These are phyloP conservation scores for Phoxinus dragarum DNA, from an alignment of 2,797 vertebrate species.

Conservation along the genomic window DNA sequence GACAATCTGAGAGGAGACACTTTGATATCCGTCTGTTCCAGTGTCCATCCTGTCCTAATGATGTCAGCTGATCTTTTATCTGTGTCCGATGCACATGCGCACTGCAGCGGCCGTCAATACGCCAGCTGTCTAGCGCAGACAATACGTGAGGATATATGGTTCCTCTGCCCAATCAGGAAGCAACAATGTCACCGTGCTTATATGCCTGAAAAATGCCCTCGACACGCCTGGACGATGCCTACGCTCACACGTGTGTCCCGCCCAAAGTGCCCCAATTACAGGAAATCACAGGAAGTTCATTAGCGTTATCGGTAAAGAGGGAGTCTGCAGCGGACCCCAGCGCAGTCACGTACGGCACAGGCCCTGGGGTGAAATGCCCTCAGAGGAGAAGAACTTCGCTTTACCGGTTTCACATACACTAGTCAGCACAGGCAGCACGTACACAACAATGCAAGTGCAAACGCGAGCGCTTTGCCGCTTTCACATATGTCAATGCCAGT, in stretches of 20 bases:
- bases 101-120: neutral
- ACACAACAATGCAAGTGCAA: constrained; percentile 15
- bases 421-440: constrained; percentile 53
- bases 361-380: constrained; percentile 54
- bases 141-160: constrained; percentile 25
- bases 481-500: constrained; percentile 17
- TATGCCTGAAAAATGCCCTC: constrained; percentile 10
- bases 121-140: constrained; percentile 3
- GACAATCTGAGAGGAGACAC: constrained; percentile 38
- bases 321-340: constrained; percentile 69
- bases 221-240: constrained; percentile 12
- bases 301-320: constrained; percentile 79
- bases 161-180: constrained; percentile 33
- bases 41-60: constrained; percentile 37
- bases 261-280: constrained; percentile 82
- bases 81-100: neutral
- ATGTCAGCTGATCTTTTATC: constrained; percentile 28
- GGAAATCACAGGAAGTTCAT: constrained; percentile 83
- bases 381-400: constrained; percentile 46
- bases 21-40: constrained; percentile 43
- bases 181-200: neutral
- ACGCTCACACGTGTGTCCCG: constrained; percentile 66
- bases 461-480: neutral
- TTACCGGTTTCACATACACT: constrained; percentile 37
- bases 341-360: constrained; percentile 77